phyloP scores from a whole-genome alignment of 2,888 invertebrate species.

The Iphiclides podalirius region DNA sequence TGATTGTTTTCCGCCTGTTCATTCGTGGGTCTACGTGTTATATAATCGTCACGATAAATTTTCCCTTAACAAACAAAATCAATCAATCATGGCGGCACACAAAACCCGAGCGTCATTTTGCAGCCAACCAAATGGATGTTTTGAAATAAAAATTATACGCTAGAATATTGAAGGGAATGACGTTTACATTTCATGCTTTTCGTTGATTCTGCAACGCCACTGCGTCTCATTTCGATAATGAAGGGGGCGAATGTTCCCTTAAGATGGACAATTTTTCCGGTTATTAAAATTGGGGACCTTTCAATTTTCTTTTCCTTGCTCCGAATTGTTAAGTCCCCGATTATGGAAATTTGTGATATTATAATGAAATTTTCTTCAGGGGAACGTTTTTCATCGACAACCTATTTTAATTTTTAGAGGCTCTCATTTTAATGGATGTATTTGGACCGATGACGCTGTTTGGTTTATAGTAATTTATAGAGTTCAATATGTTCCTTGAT shows the following conservation, averaged over 20 bases:
- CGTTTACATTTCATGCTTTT: conserved; percentile 20
- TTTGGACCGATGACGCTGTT: not conserved
- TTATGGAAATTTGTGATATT: conserved; percentile 23
- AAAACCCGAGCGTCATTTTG: not conserved
- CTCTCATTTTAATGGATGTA: conserved; percentile 3
- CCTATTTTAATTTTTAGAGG: conserved; percentile 1
- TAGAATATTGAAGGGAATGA: conserved; percentile 13
- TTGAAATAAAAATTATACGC: conserved; percentile 3
- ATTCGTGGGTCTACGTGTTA: too few relatives aligned
- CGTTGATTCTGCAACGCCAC: conserved; percentile 14
- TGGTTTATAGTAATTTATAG: not conserved
- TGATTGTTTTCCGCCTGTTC: too few relatives aligned
- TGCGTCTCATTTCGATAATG: conserved; percentile 20
- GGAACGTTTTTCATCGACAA: conserved; percentile 1
- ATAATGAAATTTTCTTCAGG: conserved; percentile 15
- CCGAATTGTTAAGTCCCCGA: conserved; percentile 22
- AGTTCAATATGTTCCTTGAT: too few relatives aligned
- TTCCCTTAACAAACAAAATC: not conserved
- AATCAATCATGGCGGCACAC: conserved; percentile 4
- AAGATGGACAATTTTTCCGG: conserved; percentile 20
- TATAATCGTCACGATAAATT: too few relatives aligned
- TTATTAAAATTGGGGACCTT: conserved; percentile 23
- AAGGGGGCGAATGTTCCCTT: conserved; percentile 14
- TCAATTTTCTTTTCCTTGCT: conserved; percentile 23
- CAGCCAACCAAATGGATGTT: not conserved